Evolutionary conservation across 2,113 vertebrate species (phyloP), one percentile per base, ranked within the genome.

Genomic region (Capreolus pygargus): DNA sequence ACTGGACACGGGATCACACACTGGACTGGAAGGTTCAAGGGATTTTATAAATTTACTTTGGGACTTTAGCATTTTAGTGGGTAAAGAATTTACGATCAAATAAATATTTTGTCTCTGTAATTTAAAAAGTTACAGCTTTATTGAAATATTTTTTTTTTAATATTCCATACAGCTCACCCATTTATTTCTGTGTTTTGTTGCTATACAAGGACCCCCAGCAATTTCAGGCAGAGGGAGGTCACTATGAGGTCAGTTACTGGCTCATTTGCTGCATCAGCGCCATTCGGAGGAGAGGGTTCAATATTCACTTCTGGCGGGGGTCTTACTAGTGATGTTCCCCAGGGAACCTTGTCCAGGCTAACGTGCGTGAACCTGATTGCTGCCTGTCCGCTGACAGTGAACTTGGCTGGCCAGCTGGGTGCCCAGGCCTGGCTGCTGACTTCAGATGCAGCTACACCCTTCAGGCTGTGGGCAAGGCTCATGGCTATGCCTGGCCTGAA

Each of bases 261-360:
- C 13, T 61, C 7, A 11, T 27, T 9, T 39, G 33, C 9, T 45
- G 43, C 6, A 1, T 11, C 47, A 11, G 28, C 0, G 1, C 33
- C 14, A 39, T 36, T 12, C 45, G 55, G 17, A 57, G 82, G 23
- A 12, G 58, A 12, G 47, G 57, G 78, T 39, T 55, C 25, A 50
- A n/a, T 3, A 11, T 8, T 55, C 10, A 9, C 28, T 55, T 17
- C 16, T n/a, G 2, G 16, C 1, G 39, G 27, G 54, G 2, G 15
- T 9, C 36, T 54, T 6, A 1, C 33, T 27, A 4, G 50, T 23
- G 50, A 14, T 5, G 17, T 10, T 45, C 7, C 92, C 67, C 15
- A 0, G 52, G 23, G 55, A 36, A 7, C 15, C 25, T 1, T 0
- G 28, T 81, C 45, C 28, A 81, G 78, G 16, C 1, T 2, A 12